Evolutionary conservation across 2,888 invertebrate genomes (phyloP).

Genomic region (Eupithecia centaureata): DNA sequence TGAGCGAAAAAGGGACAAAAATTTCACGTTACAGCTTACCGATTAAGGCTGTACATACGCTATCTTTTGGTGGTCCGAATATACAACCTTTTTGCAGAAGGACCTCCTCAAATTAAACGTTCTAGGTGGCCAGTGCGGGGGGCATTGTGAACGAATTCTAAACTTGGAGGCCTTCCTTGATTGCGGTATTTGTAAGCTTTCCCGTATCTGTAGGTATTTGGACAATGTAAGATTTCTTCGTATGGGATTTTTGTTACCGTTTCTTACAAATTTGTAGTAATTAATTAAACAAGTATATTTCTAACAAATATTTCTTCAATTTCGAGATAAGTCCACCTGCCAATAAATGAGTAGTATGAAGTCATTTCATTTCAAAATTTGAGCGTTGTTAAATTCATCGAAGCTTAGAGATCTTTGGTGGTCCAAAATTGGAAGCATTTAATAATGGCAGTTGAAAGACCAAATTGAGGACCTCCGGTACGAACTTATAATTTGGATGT

Average conservation of each 20-base stretch:
- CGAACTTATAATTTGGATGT: slow-evolving; percentile 52
- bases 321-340: slow-evolving; percentile 17
- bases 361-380: slow-evolving; percentile 22
- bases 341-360: slow-evolving; percentile 25
- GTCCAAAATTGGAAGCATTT: slow-evolving; percentile 57
- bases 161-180: slow-evolving; percentile 49
- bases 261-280: neutral
- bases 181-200: slow-evolving; percentile 54
- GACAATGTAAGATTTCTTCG: slow-evolving; percentile 44
- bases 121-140: slow-evolving; percentile 52
- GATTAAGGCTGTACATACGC: neutral
- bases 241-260: slow-evolving; percentile 4
- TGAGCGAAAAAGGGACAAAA: slow-evolving; percentile 59
- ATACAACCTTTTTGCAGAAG: slow-evolving; percentile 51
- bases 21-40: slow-evolving; percentile 39
- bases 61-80: slow-evolving; percentile 38
- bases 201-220: slow-evolving; percentile 41
- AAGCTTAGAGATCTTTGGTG: slow-evolving; percentile 55
- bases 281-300: slow-evolving; percentile 3
- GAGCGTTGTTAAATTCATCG: slow-evolving; percentile 12
- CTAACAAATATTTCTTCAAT: neutral
- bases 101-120: slow-evolving; percentile 43
- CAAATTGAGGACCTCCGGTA: slow-evolving; percentile 62
- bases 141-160: slow-evolving; percentile 49
- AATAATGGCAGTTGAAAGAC: slow-evolving; percentile 65